phyloP scores from a whole-genome alignment of 2,888 invertebrate genomes.

The Steinernema carpocapsae region DNA sequence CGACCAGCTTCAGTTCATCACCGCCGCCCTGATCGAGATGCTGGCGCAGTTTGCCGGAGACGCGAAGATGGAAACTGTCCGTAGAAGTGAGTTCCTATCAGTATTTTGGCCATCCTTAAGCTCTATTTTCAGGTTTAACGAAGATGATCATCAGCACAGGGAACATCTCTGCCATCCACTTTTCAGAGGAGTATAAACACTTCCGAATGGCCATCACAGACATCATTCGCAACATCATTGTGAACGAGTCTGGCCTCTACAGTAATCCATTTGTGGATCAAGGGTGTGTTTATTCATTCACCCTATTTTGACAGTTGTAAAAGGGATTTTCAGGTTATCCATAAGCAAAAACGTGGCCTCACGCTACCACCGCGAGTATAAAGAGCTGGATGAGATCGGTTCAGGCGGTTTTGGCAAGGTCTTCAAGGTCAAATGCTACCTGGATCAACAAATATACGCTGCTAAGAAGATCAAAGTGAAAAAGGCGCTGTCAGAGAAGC shows the following conservation, averaged over 20 bases:
- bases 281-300: not conserved
- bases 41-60: not conserved
- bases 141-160: not conserved
- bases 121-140: not conserved
- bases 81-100: not conserved
- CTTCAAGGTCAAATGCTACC: constrained; percentile 66
- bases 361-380: constrained; percentile 50
- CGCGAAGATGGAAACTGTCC: not conserved
- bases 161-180: not conserved
- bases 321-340: not conserved
- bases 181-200: not conserved
- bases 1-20: not conserved
- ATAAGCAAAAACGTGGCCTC: not conserved
- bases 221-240: not conserved
- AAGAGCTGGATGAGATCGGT: constrained; percentile 56
- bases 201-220: not conserved
- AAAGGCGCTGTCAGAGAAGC: constrained; percentile 45
- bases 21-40: constrained; percentile 7
- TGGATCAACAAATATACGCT: constrained; percentile 70
- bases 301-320: not conserved
- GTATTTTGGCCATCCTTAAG: too few species aligned
- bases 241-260: not conserved
- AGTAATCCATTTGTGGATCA: not conserved
- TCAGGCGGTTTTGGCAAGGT: constrained; percentile 70
- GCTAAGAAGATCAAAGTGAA: constrained; percentile 69